These are phyloP conservation scores for Empidonax alnorum DNA, from an alignment of 2,113 vertebrate genomes.

Conservation along the genomic window DNA sequence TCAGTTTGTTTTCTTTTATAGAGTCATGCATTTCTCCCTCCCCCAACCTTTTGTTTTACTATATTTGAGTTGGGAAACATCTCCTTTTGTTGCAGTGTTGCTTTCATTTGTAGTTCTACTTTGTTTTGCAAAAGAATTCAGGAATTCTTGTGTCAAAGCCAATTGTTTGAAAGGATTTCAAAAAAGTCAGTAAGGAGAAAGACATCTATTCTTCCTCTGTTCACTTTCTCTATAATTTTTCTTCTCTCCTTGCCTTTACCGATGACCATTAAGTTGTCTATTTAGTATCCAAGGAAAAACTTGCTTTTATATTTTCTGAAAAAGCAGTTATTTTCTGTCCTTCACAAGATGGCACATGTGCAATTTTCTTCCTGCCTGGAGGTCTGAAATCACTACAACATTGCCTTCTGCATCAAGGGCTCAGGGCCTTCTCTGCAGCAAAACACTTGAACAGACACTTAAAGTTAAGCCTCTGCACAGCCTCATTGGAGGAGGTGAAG, in stretches of 20 bases:
- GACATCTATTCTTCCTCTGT: background rate
- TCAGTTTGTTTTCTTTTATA: background rate
- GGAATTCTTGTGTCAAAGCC: conserved; percentile 9
- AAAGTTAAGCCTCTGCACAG: background rate
- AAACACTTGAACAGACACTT: conserved; percentile 28
- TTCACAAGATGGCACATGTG: background rate
- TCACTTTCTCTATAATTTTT: background rate
- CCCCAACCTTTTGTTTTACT: background rate
- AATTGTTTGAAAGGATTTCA: conserved; percentile 17
- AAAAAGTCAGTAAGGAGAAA: background rate
- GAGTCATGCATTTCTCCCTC: background rate
- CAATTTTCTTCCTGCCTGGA: background rate
- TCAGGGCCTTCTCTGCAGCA: background rate
- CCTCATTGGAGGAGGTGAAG: background rate
- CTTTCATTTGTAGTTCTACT: conserved; percentile 44
- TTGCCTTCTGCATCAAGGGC: background rate
- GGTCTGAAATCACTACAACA: conserved; percentile 30
- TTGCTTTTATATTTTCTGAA: rapidly evolving
- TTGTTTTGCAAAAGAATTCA: conserved; percentile 29
- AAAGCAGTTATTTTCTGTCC: background rate
- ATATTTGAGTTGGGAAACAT: background rate
- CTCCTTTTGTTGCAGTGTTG: background rate
- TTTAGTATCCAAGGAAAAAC: background rate
- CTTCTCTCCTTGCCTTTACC: background rate
- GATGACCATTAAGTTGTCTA: background rate